Evolutionary conservation across 2,797 vertebrate species (phyloP), one percentile per base, ranked within the genome.

Genomic region (Mormyrops attenuatus): DNA sequence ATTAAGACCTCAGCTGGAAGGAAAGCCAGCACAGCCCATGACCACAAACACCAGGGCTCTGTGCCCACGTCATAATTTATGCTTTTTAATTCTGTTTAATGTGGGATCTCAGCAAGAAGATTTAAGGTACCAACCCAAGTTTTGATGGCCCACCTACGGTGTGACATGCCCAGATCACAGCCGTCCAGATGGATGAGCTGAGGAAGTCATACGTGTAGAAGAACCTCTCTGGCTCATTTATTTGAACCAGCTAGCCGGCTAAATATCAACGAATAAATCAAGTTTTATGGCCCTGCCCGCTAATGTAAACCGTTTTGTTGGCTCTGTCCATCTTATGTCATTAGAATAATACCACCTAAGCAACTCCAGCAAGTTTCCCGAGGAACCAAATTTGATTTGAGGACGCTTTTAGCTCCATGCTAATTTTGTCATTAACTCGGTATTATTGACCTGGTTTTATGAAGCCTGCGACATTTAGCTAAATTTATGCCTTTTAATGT

Each of bases 191-290:
- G n/a, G 80, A 84, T n/a, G 80, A 49, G 44, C 80, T 49, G 80
- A 84, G 80, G 80, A 84, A 84, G 9, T 84, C 44, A 3, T 47
- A 84, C 9, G 1, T 84, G 44, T 44, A 84, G 44, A 20, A 8
- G 38, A 49, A 84, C 80, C 17, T 49, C 38, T n/a, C 17, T 0
- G 20, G 20, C 34, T 44, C 38, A 4, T 84, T 84, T 44, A 84
- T 50, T 84, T 47, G 1, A 50, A 47, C 80, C 15, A 22, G 8
- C 80, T 84, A 84, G 80, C 80, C 9, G 44, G 44, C 38, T 50
- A 84, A 77, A 77, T 77, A 77, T 77, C 69, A 77, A 77, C n/a
- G 80, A 84, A 84, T 47, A 84, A 22, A 84, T 84, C 80, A 84
- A 13, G 44, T 47, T 84, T 84, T 49, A 84, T 41, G 41, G 80